Base-by-base conservation (phyloP, 1,140 invertebrate species). In the Aphidius gifuensis region DNA sequence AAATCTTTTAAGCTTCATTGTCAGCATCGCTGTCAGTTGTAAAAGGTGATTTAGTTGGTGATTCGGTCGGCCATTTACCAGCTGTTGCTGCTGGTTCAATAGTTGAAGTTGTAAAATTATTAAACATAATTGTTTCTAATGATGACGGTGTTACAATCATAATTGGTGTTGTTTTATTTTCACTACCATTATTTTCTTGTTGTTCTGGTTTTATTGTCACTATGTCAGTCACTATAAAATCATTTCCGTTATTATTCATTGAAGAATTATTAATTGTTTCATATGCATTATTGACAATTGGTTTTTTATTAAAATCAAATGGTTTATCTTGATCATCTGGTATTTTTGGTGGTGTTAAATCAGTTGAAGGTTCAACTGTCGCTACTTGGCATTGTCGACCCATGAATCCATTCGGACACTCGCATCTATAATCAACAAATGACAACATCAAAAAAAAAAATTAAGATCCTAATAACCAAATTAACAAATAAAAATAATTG, bases 21-120 rank as follows among this genome's bases (percentile, higher is more conserved):
- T 81, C 78, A 56, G 72, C 71, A 61, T 80, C 78, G 40, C 68
- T 72, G 60, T 78, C 74, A 55, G 62, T 66, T 7, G 65, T 50
- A 32, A 32, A 32, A 0, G 78, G 65, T 6, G 62, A 54, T 44
- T 74, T 70, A 5, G 76, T 79, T 6, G 75, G 68, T 8, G 70
- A 45, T 62, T 81, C 78, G 8, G 75, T 76, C 38, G 78, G 78
- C 79, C 79, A 80, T 71, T 80, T 81, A 43, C 76, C 79, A 38
- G 78, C 77, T 6, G 78, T 80, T 5, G 77, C 77, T 11, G 73
- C 67, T 39, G 76, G 70, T 58, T 79, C 73, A 9, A 72, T 68
- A 23, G 23, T 32, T 0, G 64, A 53, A 6, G 79, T 32, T 32
- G 23, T 74, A 21, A 72, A 64, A 62, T 74, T 72, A 11, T 77